Conservation (phyloP, 2,888 invertebrate genomes). For the Limnephilus auricula region DNA sequence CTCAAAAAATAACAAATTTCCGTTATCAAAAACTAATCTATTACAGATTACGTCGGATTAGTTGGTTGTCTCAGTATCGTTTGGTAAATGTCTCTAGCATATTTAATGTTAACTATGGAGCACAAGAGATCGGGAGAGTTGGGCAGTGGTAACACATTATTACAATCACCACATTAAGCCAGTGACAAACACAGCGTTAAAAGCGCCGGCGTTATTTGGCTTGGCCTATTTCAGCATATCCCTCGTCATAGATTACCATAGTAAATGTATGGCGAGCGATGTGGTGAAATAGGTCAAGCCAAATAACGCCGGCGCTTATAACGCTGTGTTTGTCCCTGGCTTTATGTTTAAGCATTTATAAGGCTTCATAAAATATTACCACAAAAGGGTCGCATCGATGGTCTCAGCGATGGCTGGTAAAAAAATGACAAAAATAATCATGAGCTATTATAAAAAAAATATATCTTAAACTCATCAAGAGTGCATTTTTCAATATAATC, state of each 20-base stretch:
- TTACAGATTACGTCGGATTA: background rate
- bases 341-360: no score
- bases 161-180: background rate
- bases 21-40: background rate
- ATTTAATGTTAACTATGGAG: background rate
- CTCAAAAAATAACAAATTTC: background rate
- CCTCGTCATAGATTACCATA: no score
- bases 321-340: no score
- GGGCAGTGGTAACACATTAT: background rate
- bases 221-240: no score
- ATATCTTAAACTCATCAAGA: background rate
- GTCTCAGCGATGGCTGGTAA: background rate
- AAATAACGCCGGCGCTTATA: no score
- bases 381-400: background rate
- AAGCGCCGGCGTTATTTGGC: no score
- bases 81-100: background rate
- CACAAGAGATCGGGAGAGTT: background rate
- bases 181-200: no score
- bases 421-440: background rate
- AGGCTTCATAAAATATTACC: background rate
- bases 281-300: no score
- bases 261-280: no score
- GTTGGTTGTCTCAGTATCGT: background rate
- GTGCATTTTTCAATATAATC: background rate
- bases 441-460: background rate